phyloP scores from a whole-genome alignment of 2,888 invertebrate genomes.

The Noctua janthina region DNA sequence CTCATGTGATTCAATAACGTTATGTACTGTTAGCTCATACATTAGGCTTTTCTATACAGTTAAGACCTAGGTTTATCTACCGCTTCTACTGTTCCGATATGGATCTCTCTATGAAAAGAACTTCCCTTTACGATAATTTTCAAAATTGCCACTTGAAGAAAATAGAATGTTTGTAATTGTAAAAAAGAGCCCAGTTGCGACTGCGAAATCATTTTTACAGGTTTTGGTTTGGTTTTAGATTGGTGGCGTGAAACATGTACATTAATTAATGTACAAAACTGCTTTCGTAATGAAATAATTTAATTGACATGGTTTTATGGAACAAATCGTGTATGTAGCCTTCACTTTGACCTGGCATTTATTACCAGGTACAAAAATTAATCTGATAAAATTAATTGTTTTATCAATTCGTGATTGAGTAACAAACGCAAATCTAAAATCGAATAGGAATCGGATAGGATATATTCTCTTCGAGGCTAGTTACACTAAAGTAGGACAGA shows the following conservation, averaged over 20 bases:
- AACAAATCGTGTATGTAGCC: slow-evolving; percentile 32
- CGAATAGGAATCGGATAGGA: slow-evolving; percentile 11
- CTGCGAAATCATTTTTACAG: slow-evolving; percentile 3
- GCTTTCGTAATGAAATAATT: slow-evolving; percentile 25
- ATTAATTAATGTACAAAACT: slow-evolving; percentile 1
- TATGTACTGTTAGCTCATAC: slow-evolving; percentile 10
- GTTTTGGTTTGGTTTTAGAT: not conserved
- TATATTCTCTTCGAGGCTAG: slow-evolving; percentile 31
- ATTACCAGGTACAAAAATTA: not conserved
- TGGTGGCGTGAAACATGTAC: slow-evolving; percentile 1
- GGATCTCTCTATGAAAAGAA: not conserved
- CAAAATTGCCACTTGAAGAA: not conserved
- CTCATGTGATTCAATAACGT: slow-evolving; percentile 48
- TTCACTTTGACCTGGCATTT: slow-evolving; percentile 44
- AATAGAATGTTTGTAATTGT: not conserved
- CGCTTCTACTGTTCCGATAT: not conserved
- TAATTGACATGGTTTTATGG: slow-evolving; percentile 30
- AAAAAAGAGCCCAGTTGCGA: not conserved
- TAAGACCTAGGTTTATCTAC: not conserved
- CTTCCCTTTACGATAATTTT: not conserved
- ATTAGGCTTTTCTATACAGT: not conserved
- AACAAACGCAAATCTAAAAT: slow-evolving; percentile 27
- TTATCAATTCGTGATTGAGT: slow-evolving; percentile 29
- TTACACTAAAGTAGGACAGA: slow-evolving; percentile 50
- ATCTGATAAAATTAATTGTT: slow-evolving; percentile 25